Evolutionary conservation across 2,797 vertebrate genomes (phyloP).

Genomic region (Peromyscus attwateri): DNA sequence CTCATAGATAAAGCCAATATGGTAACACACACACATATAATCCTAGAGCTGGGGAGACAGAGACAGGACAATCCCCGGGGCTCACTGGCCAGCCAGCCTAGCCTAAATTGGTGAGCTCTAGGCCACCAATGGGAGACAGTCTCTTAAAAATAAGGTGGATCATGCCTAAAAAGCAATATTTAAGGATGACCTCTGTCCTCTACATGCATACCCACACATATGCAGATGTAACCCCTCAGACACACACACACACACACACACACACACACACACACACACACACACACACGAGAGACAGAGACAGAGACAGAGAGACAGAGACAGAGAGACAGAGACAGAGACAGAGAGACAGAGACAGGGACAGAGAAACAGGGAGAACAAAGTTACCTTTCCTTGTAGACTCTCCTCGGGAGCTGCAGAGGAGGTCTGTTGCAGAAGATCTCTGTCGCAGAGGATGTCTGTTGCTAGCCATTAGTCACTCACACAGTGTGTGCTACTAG

Average conservation of each 20-base stretch:
- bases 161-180: neutral
- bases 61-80: neutral
- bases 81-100: neutral
- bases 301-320: too few relatives aligned
- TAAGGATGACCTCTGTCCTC: neutral
- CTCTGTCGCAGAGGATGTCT: neutral
- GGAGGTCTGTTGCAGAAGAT: neutral
- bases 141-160: neutral
- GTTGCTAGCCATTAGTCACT: neutral
- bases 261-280: too few relatives aligned
- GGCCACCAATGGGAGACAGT: neutral
- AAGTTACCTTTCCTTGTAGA: neutral
- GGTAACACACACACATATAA: neutral
- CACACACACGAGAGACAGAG: neutral
- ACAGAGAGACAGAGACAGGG: too few relatives aligned
- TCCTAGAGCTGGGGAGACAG: neutral
- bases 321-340: too few relatives aligned
- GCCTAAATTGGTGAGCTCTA: neutral
- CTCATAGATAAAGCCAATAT: neutral
- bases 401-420: slow-evolving; percentile 25
- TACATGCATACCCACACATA: neutral
- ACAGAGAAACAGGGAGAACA: neutral
- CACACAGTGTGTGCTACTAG: neutral
- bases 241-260: rapidly evolving
- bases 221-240: neutral